Percentiles rank a stretch among this genome's conserved stretches.
Evolutionary conservation across 1,140 invertebrate species (phyloP).

Genomic region (Akabosia matsudoensis): DNA sequence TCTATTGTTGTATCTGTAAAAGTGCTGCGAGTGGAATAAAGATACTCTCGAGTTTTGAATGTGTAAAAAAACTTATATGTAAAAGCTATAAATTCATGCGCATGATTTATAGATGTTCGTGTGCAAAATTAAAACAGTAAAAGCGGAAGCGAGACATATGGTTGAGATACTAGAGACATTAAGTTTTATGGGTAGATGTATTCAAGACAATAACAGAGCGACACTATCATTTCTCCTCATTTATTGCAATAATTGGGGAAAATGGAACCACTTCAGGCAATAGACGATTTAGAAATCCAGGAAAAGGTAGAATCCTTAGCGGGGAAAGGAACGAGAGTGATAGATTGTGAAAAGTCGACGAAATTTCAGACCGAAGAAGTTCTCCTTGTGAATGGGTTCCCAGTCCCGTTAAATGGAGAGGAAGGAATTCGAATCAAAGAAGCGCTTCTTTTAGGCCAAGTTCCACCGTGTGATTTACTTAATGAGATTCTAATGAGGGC

Average conservation of each 20-base stretch:
- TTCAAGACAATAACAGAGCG: background rate
- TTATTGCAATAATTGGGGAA: background rate
- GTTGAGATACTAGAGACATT: background rate
- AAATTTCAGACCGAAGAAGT: slow-evolving; percentile 70
- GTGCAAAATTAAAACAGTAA: background rate
- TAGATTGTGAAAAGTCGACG: slow-evolving; percentile 72
- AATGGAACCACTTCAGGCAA: slow-evolving; percentile 50
- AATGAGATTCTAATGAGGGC: slow-evolving; percentile 68
- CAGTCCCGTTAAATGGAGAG: slow-evolving; percentile 65
- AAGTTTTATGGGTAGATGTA: background rate
- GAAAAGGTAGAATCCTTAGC: slow-evolving; percentile 73
- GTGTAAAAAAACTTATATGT: background rate
- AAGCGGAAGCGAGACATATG: background rate
- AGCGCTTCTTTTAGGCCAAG: slow-evolving; percentile 64
- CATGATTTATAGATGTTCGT: slow-evolving; percentile 7
- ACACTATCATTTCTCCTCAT: too few relatives aligned
- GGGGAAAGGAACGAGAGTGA: slow-evolving; percentile 68
- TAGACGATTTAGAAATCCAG: slow-evolving; percentile 72
- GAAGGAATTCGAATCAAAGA: slow-evolving; percentile 68
- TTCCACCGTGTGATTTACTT: slow-evolving; percentile 66
- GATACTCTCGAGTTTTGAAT: background rate
- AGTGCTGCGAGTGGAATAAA: too few relatives aligned
- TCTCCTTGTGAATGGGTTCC: slow-evolving; percentile 69
- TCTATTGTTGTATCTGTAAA: too few relatives aligned
- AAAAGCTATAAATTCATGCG: background rate